These are phyloP conservation scores for Polymixis flavicincta DNA, from an alignment of 2,888 invertebrate genomes.

Conservation along the genomic window DNA sequence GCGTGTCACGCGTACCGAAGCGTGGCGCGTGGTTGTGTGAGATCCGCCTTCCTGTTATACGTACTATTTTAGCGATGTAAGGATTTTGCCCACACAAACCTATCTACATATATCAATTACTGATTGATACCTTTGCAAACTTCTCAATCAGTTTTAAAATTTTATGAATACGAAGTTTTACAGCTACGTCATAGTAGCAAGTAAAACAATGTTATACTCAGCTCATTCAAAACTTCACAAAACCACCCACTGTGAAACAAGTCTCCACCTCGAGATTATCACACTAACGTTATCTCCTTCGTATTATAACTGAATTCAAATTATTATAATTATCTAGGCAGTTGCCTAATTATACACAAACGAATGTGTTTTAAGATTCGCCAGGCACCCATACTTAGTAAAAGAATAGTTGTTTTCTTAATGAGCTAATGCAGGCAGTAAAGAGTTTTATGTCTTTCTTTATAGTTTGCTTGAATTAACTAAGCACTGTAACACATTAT, in stretches of 20 bases:
- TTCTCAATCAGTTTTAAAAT: not conserved
- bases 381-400: slow-evolving; percentile 67
- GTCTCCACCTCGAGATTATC: slow-evolving; percentile 63
- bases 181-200: slow-evolving; percentile 15
- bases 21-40: too few relatives aligned
- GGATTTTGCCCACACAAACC: not conserved
- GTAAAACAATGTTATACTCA: slow-evolving; percentile 8
- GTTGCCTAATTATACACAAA: slow-evolving; percentile 71
- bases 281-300: slow-evolving; percentile 66
- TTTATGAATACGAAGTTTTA: not conserved
- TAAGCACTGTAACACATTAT: slow-evolving; percentile 80
- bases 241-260: slow-evolving; percentile 69
- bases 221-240: slow-evolving; percentile 44
- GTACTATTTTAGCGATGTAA: slow-evolving; percentile 18
- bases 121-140: not conserved
- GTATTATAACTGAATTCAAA: slow-evolving; percentile 72
- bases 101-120: not conserved
- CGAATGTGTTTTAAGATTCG: slow-evolving; percentile 66
- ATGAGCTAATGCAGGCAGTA: slow-evolving; percentile 77
- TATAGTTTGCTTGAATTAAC: slow-evolving; percentile 81
- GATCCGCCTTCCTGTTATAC: slow-evolving; percentile 6
- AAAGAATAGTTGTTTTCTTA: slow-evolving; percentile 74
- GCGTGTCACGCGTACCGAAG: too few relatives aligned
- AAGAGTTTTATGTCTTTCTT: slow-evolving; percentile 81
- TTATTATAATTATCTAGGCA: slow-evolving; percentile 70